Evolutionary conservation across 2,797 vertebrate species (phyloP).

Genomic region (Sarcophilus harrisii): DNA sequence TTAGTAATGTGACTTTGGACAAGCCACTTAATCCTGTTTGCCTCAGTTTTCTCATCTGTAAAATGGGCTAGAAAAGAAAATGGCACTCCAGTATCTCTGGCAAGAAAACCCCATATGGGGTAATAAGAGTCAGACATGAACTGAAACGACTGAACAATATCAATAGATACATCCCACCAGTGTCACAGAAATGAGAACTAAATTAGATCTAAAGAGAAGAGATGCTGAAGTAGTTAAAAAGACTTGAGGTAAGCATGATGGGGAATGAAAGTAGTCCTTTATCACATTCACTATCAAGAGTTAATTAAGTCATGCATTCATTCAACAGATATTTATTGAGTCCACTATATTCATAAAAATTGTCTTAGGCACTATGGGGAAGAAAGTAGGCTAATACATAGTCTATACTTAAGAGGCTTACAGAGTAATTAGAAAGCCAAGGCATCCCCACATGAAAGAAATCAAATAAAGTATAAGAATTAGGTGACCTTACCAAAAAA

Average conservation of each 20-base stretch:
- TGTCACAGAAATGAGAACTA: background rate
- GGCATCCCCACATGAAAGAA: background rate
- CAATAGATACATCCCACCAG: background rate
- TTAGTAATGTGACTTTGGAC: background rate
- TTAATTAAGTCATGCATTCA: background rate
- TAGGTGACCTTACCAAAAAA: constrained; percentile 13
- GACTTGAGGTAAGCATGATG: background rate
- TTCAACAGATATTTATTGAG: constrained; percentile 38
- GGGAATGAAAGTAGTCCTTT: background rate
- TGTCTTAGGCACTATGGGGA: background rate
- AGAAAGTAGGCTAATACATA: background rate
- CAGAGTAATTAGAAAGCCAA: constrained; percentile 10
- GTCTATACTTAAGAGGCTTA: background rate
- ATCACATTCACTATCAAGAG: background rate
- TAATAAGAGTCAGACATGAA: background rate
- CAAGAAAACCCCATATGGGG: background rate
- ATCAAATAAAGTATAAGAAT: constrained; percentile 10
- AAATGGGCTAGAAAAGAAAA: background rate
- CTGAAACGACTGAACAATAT: background rate
- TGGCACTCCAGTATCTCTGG: background rate
- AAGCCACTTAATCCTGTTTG: background rate
- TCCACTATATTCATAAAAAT: background rate
- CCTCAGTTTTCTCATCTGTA: background rate
- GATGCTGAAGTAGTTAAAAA: background rate
- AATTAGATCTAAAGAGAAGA: background rate